Percentiles rank a stretch among this genome's conserved stretches.
Conservation (phyloP, 1,140 invertebrate genomes). For the Micrasema minimum region DNA sequence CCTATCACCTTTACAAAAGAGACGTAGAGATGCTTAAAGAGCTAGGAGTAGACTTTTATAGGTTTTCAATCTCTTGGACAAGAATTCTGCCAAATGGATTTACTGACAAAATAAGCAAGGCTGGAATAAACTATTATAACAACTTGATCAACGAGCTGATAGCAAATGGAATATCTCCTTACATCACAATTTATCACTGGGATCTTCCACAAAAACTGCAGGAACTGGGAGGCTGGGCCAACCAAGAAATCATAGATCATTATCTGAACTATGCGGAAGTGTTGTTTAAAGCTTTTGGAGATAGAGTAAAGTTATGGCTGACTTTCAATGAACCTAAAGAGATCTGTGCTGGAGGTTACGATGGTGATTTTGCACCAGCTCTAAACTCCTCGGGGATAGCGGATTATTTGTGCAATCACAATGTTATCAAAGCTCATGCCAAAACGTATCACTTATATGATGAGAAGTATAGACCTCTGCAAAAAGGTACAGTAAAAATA, state of each 20-base stretch:
- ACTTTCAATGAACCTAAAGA: slow-evolving; percentile 65
- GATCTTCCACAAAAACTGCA: slow-evolving; percentile 66
- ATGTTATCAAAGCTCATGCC: slow-evolving; percentile 67
- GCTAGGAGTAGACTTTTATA: slow-evolving; percentile 67
- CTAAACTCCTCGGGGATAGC: slow-evolving; percentile 58
- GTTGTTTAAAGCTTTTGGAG: slow-evolving; percentile 59
- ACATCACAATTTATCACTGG: slow-evolving; percentile 69
- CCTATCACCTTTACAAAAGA: slow-evolving; percentile 64
- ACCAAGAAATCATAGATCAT: slow-evolving; percentile 64
- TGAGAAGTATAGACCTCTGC: slow-evolving; percentile 39
- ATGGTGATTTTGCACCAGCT: slow-evolving; percentile 58
- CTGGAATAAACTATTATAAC: slow-evolving; percentile 70
- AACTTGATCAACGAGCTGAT: slow-evolving; percentile 66
- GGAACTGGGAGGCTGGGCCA: slow-evolving; percentile 68
- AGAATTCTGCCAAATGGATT: slow-evolving; percentile 70
- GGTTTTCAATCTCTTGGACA: slow-evolving; percentile 73
- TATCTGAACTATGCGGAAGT: slow-evolving; percentile 60
- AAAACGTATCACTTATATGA: slow-evolving; percentile 70
- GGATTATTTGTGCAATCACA: slow-evolving; percentile 67
- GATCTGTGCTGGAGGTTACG: slow-evolving; percentile 60
- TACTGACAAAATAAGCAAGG: slow-evolving; percentile 60
- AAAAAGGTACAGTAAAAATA: slow-evolving; percentile 17
- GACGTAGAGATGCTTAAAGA: slow-evolving; percentile 64
- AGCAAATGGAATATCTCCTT: slow-evolving; percentile 60
- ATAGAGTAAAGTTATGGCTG: slow-evolving; percentile 56